Conservation (phyloP, 1,140 invertebrate genomes). For the Pinna nobilis region DNA sequence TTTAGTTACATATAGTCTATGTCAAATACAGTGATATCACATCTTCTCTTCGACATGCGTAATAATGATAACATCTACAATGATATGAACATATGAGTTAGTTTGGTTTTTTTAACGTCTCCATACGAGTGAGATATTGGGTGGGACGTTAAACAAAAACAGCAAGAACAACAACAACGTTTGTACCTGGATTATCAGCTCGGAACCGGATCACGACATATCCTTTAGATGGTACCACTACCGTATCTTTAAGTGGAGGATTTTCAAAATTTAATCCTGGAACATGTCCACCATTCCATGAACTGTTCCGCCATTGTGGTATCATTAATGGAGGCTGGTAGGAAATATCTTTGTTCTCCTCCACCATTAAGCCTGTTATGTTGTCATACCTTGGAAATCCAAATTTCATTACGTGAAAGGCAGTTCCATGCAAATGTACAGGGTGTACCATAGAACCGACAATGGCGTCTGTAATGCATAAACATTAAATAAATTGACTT, state of each 20-base stretch:
- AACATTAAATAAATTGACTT: no score
- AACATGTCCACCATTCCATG: conserved; percentile 14
- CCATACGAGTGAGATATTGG: no score
- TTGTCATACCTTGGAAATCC: background rate
- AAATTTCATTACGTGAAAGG: conserved; percentile 19
- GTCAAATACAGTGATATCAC: no score
- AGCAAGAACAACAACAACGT: background rate
- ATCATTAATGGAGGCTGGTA: background rate
- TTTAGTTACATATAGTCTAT: no score
- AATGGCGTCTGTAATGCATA: no score
- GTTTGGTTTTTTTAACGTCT: no score
- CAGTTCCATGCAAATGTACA: conserved; percentile 21
- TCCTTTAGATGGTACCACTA: conserved; percentile 16
- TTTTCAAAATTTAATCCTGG: conserved; percentile 16
- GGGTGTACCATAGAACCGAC: conserved; percentile 9
- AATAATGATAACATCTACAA: no score
- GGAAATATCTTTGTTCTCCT: conserved; percentile 1
- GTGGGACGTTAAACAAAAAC: no score
- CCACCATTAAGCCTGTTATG: background rate
- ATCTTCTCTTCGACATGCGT: no score
- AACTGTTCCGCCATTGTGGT: conserved; percentile 11
- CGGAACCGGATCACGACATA: conserved; percentile 20
- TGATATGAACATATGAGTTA: no score
- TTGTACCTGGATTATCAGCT: conserved; percentile 28
- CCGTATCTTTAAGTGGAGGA: conserved; percentile 30